Evolutionary conservation across 1,140 invertebrate species (phyloP), one percentile per base, ranked within the genome.

Genomic region (Zaprionus davidi): DNA sequence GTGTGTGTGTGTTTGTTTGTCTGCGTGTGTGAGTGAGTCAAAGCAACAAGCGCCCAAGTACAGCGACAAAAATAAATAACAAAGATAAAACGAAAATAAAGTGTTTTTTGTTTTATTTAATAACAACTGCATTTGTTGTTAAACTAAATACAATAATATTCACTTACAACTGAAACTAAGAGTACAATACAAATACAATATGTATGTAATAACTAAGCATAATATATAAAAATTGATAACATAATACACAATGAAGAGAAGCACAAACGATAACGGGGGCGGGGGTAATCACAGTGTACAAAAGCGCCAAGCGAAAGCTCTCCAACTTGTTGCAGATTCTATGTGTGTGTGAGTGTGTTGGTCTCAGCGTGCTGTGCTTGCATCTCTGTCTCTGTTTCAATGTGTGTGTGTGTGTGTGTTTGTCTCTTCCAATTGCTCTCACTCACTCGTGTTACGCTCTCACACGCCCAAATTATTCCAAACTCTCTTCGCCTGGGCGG

Each of bases 271-370:
- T 55, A 53, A 53, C n/a, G 26, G 46, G 31, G 9, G 31, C 31
- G 31, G 31, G 31, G 31, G 65, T 62, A 82, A 82, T 76, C 60
- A 86, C 78, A 67, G 62, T 64, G 70, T 76, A 82, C 59, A 70
- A 72, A 65, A 51, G 53, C 58, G 71, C 57, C 57, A 74, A 78
- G 75, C 72, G 53, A 80, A 84, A 80, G 71, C 75, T 68, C 71
- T 63, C 58, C 78, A 81, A 78, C 79, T 74, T 81, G 79, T 79
- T 79, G 77, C 76, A 66, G 36, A 38, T 56, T 73, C 41, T 56
- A 65, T 38, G 24, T 64, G 67, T 71, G 36, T 67, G 1, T 49
- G 26, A 56, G 24, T 62, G 44, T 57, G 46, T 74, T 75, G 59
- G 67, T 75, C 56, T 76, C 73, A 76, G 73, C 68, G 68, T 58